These are phyloP conservation scores for Pangasius larnaudii DNA, from an alignment of 2,797 vertebrate genomes.

Conservation along the genomic window DNA sequence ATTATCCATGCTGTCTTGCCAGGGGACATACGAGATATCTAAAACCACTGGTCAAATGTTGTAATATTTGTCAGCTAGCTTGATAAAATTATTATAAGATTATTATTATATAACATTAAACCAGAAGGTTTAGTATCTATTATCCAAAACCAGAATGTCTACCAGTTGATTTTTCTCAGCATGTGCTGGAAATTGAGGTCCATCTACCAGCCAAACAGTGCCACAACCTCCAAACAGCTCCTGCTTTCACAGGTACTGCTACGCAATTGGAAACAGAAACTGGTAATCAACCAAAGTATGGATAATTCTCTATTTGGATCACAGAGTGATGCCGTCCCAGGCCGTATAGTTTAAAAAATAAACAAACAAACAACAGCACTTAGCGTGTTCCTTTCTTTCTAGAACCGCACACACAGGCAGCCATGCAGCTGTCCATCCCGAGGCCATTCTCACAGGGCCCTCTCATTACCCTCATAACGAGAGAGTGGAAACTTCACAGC, in stretches of 20 bases:
- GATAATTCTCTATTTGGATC: background rate
- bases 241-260: background rate
- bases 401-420: conserved; percentile 30
- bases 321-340: background rate
- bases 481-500: conserved; percentile 65
- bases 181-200: background rate
- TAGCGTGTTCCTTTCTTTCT: background rate
- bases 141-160: background rate
- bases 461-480: conserved; percentile 63
- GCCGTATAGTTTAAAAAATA: background rate
- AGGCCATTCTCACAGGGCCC: conserved; percentile 57
- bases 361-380: background rate
- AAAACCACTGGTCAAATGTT: background rate
- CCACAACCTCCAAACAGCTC: background rate
- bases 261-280: background rate
- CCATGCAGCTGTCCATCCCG: conserved; percentile 47
- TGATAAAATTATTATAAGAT: background rate
- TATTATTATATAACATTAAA: background rate
- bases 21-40: background rate
- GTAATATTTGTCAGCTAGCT: background rate
- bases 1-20: background rate
- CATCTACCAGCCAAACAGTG: background rate
- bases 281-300: background rate
- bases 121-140: background rate
- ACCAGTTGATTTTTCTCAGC: background rate